These are phyloP conservation scores for Mesaphorura yosii DNA, from an alignment of 1,140 invertebrate species.

Conservation along the genomic window DNA sequence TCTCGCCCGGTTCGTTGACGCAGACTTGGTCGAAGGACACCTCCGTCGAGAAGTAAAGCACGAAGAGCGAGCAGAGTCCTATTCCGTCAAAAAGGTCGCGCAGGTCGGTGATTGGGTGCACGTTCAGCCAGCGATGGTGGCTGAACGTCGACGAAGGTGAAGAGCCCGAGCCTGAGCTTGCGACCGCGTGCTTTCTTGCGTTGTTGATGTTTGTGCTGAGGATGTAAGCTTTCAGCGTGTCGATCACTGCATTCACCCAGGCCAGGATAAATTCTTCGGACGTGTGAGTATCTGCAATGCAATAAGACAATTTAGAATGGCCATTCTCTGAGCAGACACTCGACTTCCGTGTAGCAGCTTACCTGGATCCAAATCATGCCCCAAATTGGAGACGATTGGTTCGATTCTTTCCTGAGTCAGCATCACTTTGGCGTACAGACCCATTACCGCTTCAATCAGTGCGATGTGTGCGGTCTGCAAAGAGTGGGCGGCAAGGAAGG, in stretches of 20 bases:
- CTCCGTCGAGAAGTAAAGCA: constrained; percentile 27
- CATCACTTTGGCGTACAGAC: constrained; percentile 26
- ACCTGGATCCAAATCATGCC: constrained; percentile 19
- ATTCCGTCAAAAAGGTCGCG: constrained; percentile 29
- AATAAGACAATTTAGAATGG: neutral
- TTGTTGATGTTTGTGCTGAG: constrained; percentile 10
- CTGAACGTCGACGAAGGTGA: neutral
- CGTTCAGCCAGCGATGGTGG: constrained; percentile 21
- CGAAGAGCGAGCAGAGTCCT: constrained; percentile 27
- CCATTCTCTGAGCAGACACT: neutral
- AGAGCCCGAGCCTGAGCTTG: neutral
- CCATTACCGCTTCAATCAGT: constrained; percentile 29
- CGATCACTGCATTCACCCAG: constrained; percentile 28
- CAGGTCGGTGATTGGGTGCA: constrained; percentile 21
- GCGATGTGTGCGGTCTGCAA: constrained; percentile 31
- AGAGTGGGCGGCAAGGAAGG: no score
- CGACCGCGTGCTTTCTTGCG: constrained; percentile 2
- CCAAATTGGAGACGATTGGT: constrained; percentile 25
- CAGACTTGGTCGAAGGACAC: constrained; percentile 18
- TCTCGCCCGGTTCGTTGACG: constrained; percentile 23
- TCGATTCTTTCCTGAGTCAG: constrained; percentile 19
- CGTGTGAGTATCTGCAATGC: constrained; percentile 14
- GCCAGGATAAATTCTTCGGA: constrained; percentile 24
- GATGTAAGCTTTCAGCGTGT: constrained; percentile 26
- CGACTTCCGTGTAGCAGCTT: neutral